Conservation (phyloP, 2,113 vertebrate genomes). For the human region GRCh38 chr20:19699501-19700000, state of each 20-base stretch:
- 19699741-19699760: accelerated
- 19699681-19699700: neutral
- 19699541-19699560: neutral
- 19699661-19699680: neutral
- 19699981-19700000: neutral
- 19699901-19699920: neutral
- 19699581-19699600: neutral
- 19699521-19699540: neutral
- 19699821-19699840: neutral
- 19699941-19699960: neutral
- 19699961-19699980: neutral
- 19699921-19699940: neutral
- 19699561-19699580: neutral
- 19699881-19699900: neutral
- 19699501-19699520: neutral
- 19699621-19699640: neutral
- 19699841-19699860: neutral
- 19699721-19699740: neutral
- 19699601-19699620: neutral
- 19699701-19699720: neutral
- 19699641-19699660: neutral
- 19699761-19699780: neutral
- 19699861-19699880: neutral
- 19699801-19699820: neutral
- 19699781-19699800: neutral